phyloP scores from a whole-genome alignment of 2,888 invertebrate genomes.

The Caenorhabditis sp. region DNA sequence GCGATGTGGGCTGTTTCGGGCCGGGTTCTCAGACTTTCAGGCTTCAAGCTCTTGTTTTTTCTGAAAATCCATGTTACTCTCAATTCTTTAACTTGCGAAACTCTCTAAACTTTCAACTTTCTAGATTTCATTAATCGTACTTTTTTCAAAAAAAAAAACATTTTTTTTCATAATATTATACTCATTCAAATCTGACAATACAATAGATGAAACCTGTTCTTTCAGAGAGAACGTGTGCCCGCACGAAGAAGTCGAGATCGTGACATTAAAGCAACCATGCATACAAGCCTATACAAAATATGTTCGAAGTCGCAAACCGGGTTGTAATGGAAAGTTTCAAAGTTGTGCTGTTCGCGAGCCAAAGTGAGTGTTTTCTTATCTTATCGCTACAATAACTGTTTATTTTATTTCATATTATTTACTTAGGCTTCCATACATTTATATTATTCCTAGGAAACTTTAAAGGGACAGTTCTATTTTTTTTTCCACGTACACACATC shows the following conservation, averaged over 20 bases:
- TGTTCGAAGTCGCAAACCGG: conserved; percentile 74
- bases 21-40: too few relatives aligned
- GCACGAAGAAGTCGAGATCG: conserved; percentile 73
- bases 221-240: conserved; percentile 74
- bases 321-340: conserved; percentile 72
- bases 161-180: too few relatives aligned
- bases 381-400: neutral
- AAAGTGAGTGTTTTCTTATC: conserved; percentile 70
- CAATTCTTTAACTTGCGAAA: too few relatives aligned
- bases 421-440: neutral
- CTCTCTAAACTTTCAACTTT: too few relatives aligned
- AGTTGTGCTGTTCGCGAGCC: conserved; percentile 73
- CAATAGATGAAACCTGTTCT: conserved; percentile 31
- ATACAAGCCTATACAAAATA: conserved; percentile 74
- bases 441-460: neutral
- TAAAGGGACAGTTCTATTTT: neutral
- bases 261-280: conserved; percentile 73
- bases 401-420: too few relatives aligned
- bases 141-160: too few relatives aligned
- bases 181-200: too few relatives aligned
- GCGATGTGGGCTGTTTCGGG: too few relatives aligned
- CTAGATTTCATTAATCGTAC: too few relatives aligned
- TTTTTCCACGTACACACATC: neutral
- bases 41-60: too few relatives aligned
- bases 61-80: too few relatives aligned